Conservation (phyloP, 1,140 invertebrate species). For the Tetraneura akinire region DNA sequence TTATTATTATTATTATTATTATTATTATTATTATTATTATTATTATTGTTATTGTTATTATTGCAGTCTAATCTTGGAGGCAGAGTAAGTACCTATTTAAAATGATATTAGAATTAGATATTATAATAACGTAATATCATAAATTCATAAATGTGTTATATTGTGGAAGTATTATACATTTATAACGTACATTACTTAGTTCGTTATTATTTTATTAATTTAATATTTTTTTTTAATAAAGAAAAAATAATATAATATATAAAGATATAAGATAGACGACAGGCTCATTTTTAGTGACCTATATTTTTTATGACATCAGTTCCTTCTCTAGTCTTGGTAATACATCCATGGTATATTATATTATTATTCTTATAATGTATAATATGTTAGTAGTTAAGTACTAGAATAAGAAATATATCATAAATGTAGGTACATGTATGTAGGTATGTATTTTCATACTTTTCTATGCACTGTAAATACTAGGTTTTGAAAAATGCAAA, state of each 20-base stretch:
- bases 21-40: no score
- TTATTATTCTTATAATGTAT: no score
- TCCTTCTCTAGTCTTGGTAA: background rate
- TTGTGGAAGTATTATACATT: no score
- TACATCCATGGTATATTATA: background rate
- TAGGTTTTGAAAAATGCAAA: background rate
- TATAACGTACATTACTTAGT: background rate
- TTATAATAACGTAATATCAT: background rate
- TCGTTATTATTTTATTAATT: constrained; percentile 25
- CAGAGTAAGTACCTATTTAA: constrained; percentile 40
- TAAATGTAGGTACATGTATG: no score
- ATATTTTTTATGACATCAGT: constrained; percentile 20
- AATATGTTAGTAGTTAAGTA: no score
- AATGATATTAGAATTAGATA: background rate
- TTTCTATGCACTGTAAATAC: no score
- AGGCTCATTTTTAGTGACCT: constrained; percentile 18
- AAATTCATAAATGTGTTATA: constrained; percentile 3
- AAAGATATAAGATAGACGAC: background rate
- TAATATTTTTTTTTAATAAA: constrained; percentile 43
- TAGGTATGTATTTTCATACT: background rate
- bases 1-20: no score
- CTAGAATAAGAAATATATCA: no score
- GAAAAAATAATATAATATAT: constrained; percentile 21
- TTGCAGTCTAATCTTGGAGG: constrained; percentile 42
- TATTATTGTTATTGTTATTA: background rate